Evolutionary conservation across 37 sponge, comb jelly and placozoan species (phyloP).

Genomic region (Ianthella basta): DNA sequence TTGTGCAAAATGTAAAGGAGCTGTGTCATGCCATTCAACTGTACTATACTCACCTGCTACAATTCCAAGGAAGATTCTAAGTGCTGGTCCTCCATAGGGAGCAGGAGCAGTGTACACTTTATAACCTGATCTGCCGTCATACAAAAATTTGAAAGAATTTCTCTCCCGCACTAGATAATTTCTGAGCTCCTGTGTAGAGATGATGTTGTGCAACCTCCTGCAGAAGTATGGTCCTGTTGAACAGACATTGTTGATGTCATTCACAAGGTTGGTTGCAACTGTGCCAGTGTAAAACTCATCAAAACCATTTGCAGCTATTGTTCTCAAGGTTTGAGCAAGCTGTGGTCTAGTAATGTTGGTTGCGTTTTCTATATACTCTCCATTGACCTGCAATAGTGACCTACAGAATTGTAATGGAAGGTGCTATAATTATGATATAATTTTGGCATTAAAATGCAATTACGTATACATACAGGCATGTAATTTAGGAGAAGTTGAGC

Average conservation of each 20-base stretch:
- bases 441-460: too few species aligned
- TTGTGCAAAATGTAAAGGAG: too few species aligned
- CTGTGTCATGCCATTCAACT: too few species aligned
- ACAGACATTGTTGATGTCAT: background rate
- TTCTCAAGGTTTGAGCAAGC: background rate
- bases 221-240: background rate
- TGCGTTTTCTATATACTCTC: too few species aligned
- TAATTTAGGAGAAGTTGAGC: too few species aligned
- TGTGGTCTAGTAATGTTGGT: background rate
- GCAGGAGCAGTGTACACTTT: constrained; percentile 9
- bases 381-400: too few species aligned
- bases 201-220: too few species aligned
- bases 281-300: constrained; percentile 15
- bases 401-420: too few species aligned
- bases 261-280: background rate
- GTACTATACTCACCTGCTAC: background rate
- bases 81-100: background rate
- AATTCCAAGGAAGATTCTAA: background rate
- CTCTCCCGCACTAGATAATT: background rate
- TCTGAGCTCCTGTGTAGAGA: background rate
- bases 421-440: too few species aligned
- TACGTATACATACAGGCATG: too few species aligned
- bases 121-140: background rate
- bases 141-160: background rate
- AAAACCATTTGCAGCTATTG: background rate